Evolutionary conservation across 2,888 invertebrate species (phyloP).

Genomic region (Diarsia brunnea): DNA sequence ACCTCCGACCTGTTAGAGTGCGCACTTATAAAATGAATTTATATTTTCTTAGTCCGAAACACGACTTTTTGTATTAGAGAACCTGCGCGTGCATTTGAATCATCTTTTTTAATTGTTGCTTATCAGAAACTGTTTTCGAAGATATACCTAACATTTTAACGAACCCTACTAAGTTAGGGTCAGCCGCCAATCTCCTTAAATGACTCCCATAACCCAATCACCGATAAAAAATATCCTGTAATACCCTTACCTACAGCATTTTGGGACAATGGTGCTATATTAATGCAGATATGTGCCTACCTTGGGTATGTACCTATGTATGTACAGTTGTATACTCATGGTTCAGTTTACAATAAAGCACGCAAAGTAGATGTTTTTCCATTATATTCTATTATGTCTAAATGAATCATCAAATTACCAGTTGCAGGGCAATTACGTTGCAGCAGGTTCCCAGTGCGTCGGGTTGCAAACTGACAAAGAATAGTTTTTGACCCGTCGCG

Average conservation of each 20-base stretch:
- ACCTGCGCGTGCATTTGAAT: neutral
- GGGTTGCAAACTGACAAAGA: slow-evolving; percentile 53
- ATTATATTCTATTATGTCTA: slow-evolving; percentile 21
- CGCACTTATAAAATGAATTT: slow-evolving; percentile 15
- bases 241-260: neutral
- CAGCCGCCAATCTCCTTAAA: neutral
- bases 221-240: neutral
- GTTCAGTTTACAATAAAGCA: slow-evolving; percentile 24
- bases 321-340: neutral
- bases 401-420: slow-evolving; percentile 48
- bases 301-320: neutral
- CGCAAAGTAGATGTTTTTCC: slow-evolving; percentile 17
- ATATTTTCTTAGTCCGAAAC: neutral
- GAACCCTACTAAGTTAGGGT: neutral
- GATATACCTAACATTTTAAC: neutral
- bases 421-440: slow-evolving; percentile 46
- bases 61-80: neutral
- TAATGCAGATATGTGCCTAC: too few relatives aligned
- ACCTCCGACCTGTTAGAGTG: slow-evolving; percentile 19
- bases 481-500: slow-evolving; percentile 62
- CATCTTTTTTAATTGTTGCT: neutral
- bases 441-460: slow-evolving; percentile 57
- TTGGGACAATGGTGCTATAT: neutral
- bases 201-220: neutral
- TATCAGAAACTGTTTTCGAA: neutral